Conservation (phyloP, 2,888 invertebrate species). For the Melinaea marsaeus region DNA sequence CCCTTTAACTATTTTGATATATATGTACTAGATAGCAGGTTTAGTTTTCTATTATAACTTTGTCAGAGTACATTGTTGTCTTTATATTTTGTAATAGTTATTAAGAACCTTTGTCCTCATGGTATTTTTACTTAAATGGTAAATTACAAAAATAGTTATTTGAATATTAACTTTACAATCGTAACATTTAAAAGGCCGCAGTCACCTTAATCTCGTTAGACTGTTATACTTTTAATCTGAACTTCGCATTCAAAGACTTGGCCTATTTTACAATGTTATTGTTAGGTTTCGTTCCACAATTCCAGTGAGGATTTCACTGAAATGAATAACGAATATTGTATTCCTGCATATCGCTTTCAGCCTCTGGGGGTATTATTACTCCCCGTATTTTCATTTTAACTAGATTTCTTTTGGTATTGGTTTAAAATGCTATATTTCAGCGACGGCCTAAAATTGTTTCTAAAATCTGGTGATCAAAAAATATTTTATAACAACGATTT, state of each 20-base stretch:
- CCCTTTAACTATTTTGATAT: slow-evolving; percentile 23
- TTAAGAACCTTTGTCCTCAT: no score
- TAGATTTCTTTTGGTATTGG: slow-evolving; percentile 4
- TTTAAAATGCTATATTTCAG: background rate
- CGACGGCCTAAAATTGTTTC: no score
- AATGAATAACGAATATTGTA: slow-evolving; percentile 23
- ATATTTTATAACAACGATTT: no score
- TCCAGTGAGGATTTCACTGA: slow-evolving; percentile 19
- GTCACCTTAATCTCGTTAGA: slow-evolving; percentile 4
- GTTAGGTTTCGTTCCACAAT: slow-evolving; percentile 21
- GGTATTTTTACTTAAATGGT: no score
- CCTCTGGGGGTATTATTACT: slow-evolving; percentile 7
- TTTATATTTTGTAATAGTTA: no score
- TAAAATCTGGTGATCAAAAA: no score
- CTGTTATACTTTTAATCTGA: slow-evolving; percentile 4
- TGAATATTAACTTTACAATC: background rate
- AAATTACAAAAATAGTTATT: background rate
- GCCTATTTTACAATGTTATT: slow-evolving; percentile 16
- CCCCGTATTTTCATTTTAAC: slow-evolving; percentile 5
- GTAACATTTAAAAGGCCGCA: background rate
- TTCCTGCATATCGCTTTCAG: slow-evolving; percentile 17
- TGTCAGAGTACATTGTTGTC: no score
- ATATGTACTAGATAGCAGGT: slow-evolving; percentile 9
- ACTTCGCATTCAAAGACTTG: slow-evolving; percentile 6
- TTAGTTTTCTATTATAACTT: slow-evolving; percentile 4